Base-by-base conservation (phyloP, 2,888 invertebrate species). In the Xestia rhomboidea region DNA sequence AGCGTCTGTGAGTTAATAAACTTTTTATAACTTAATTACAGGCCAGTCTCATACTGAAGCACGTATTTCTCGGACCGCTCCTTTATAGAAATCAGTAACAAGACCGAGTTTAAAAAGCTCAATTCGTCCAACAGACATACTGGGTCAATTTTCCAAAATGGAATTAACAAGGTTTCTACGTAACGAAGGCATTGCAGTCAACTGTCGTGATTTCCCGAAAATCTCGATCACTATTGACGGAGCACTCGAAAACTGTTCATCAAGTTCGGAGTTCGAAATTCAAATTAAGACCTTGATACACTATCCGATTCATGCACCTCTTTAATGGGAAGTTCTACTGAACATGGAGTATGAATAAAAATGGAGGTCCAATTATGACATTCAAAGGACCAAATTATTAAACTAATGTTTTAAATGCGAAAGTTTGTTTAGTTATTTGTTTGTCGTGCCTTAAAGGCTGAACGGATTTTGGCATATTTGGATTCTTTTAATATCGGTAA, bases 241-340 rank as follows among this genome's bases (percentile, higher is more conserved):
- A 89, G 88, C 88, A 86, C 89, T 92, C 85, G 81, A 89, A 90
- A 91, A 88, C 85, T 87, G 84, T 90, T 89, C 86, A 88, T 89
- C 85, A 87, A 88, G 85, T 87, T 76, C 71, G 79, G 75, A 87
- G 88, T 90, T 82, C 88, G 85, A 90, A 91, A 92, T 93, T 93
- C 89, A 92, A 93, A 94, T 93, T 89, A 91, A 91, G 89, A 89
- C 88, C 87, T 87, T 84, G 84, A 89, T 90, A 88, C 88, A 91
- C 90, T 90, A 89, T 86, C 87, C 86, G 75, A 90, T 93, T 90
- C 86, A 90, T 89, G 91, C 92, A 89, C 87, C 91, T 88, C 71
- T 69, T 76, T 84, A 80, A 83, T 83, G 60, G 78, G 73, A 69
- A 73, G 46, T 62, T 8, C 21, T 27, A 66, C 27, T 66, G 15